Base-by-base conservation (phyloP, 2,888 invertebrate genomes). In the Melieria crassipennis region DNA sequence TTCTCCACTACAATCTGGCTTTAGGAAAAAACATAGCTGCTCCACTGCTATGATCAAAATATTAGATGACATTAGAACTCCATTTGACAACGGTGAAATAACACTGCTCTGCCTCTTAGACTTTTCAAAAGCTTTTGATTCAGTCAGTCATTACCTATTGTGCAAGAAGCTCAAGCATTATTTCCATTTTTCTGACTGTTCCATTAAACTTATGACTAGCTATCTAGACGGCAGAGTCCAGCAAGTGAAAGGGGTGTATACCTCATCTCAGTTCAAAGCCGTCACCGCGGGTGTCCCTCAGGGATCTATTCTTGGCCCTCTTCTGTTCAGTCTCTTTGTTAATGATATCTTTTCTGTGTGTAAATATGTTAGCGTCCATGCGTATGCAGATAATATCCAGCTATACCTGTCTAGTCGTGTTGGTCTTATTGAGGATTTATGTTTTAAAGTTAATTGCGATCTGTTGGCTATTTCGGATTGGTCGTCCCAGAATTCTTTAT, bases 81-180 rank as follows among this genome's bases (percentile, higher is more conserved):
- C 30, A 6, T 65, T 45, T 65, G 65, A 65, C 46, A 52, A 60
- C 10, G 67, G 48, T 60, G 7, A 50, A n/a, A 11, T 67, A 13
- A 67, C 67, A 30, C 52, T 67, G 7, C 50, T 67, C 11, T 67
- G 67, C 30, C 58, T 58, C n/a, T 47, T 67, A 46, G 67, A 67
- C 42, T 67, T 67, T 16, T 60, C 67, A 9, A 67, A 67, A 30
- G 67, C 60, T 7, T 65, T 65, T 65, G 65, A 55, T n/a, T 7
- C 13, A 7, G 56, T 65, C 3, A n/a, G 56, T 65, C 65, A 65
- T 42, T 6, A 16, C 42, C 10, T 55, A 55, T 13, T 55, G 5
- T 55, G n/a, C 11, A 55, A 10, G 5, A 55, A 55, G 55, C 55
- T 10, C n/a, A 55, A 10, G 10, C 13, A 5, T 10, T 6, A 55